Percentiles rank a stretch among this genome's conserved stretches.
Evolutionary conservation across 2,888 invertebrate species (phyloP).

Genomic region (Mesoligia furuncula): DNA sequence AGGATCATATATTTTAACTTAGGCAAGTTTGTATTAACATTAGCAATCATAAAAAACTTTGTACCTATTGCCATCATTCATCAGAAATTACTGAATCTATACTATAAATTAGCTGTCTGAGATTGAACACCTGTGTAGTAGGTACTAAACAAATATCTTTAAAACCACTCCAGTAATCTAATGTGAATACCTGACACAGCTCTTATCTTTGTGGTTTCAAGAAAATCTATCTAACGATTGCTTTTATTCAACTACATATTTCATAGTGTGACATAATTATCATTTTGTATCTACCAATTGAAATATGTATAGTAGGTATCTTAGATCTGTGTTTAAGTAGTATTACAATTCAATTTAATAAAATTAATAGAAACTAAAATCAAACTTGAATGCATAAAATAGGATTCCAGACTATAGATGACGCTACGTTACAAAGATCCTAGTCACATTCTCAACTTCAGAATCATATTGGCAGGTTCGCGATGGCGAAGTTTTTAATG

Average conservation of each 20-base stretch:
- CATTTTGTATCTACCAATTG: background rate
- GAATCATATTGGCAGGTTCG: background rate
- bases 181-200: slow-evolving; percentile 21
- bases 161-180: slow-evolving; percentile 9
- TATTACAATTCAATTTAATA: background rate
- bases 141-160: slow-evolving; percentile 13
- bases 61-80: background rate
- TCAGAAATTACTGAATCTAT: slow-evolving; percentile 14
- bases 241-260: background rate
- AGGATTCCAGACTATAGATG: background rate
- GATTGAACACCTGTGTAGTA: slow-evolving; percentile 26
- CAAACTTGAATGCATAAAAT: background rate
- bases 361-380: background rate
- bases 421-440: background rate
- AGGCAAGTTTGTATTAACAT: background rate
- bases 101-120: slow-evolving; percentile 19
- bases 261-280: slow-evolving; percentile 6
- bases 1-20: background rate
- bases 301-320: background rate
- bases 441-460: background rate
- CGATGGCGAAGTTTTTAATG: background rate
- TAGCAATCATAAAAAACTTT: background rate
- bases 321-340: background rate
- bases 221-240: slow-evolving; percentile 19
- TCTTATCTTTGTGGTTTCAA: slow-evolving; percentile 27